Conservation (phyloP, 2,888 invertebrate genomes). For the Margaritifera margaritifera region DNA sequence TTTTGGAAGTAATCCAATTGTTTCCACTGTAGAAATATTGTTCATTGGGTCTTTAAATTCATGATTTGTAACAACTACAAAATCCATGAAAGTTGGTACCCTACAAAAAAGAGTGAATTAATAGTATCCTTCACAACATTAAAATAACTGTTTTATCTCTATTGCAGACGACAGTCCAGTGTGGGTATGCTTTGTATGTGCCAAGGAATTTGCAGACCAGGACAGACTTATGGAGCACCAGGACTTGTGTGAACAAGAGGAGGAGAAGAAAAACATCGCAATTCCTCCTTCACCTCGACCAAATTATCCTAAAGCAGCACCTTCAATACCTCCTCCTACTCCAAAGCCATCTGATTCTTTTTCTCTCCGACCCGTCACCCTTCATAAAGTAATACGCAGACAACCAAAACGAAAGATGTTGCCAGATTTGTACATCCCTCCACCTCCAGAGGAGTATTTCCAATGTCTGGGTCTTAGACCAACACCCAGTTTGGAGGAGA, state of each 20-base stretch:
- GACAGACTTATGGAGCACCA: slow-evolving; percentile 31
- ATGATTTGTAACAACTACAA: too few species aligned
- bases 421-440: slow-evolving; percentile 36
- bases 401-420: slow-evolving; percentile 14
- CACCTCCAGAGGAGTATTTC: slow-evolving; percentile 29
- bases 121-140: too few species aligned
- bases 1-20: too few species aligned
- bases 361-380: background rate
- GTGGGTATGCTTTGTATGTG: slow-evolving; percentile 41
- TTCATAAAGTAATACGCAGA: background rate
- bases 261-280: background rate
- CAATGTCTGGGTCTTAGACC: slow-evolving; percentile 35
- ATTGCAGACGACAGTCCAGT: slow-evolving; percentile 6
- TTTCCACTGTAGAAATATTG: too few species aligned
- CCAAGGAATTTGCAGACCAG: slow-evolving; percentile 35
- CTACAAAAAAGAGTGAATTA: too few species aligned
- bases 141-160: background rate
- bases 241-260: slow-evolving; percentile 24
- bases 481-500: slow-evolving; percentile 28
- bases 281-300: background rate
- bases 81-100: too few species aligned
- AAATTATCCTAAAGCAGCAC: background rate
- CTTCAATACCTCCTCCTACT: background rate
- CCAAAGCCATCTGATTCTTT: background rate
- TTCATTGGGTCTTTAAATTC: too few species aligned